phyloP scores from a whole-genome alignment of 2,113 vertebrate species.

The Ochotona curzoniae region DNA sequence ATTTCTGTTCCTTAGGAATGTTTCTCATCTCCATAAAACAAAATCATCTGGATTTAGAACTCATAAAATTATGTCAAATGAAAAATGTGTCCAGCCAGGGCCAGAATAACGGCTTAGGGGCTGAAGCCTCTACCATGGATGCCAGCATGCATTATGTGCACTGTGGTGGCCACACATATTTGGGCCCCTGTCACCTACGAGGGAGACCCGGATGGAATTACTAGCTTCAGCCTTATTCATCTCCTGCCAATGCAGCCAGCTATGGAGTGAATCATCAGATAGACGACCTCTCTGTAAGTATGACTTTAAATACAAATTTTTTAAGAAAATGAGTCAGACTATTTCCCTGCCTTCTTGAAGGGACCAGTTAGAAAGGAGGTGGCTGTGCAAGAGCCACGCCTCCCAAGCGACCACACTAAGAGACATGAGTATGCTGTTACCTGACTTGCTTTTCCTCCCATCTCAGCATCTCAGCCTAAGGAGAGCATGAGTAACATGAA shows the following conservation, averaged over 20 bases:
- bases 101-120: no score
- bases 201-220: no score
- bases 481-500: not conserved
- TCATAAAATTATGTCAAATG: fast-evolving
- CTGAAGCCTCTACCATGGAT: no score
- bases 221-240: no score
- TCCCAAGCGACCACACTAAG: not conserved
- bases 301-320: no score
- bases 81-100: no score
- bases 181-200: no score
- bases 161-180: no score
- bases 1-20: not conserved
- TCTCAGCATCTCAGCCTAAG: not conserved
- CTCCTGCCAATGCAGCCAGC: no score
- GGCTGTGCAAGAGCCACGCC: not conserved
- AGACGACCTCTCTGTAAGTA: no score
- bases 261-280: no score
- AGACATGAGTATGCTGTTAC: not conserved
- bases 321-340: not conserved
- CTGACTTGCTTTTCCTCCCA: not conserved
- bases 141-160: no score
- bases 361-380: not conserved
- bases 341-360: not conserved
- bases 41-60: not conserved
- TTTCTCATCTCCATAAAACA: not conserved